Conservation (phyloP, 2,113 vertebrate species). For the Galemys pyrenaicus region DNA sequence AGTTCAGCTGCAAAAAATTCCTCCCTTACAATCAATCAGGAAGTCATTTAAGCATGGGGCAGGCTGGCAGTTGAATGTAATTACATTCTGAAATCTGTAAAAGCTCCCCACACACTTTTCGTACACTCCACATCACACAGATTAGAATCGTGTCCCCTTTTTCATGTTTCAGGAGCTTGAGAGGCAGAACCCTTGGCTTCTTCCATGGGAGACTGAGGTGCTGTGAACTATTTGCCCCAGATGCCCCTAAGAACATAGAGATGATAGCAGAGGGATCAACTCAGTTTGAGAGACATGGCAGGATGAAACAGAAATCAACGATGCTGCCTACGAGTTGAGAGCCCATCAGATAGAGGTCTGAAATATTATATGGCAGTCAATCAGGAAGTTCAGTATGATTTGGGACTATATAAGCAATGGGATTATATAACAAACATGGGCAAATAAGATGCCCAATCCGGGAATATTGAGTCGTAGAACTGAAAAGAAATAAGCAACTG, state of each 20-base stretch:
- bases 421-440: slow-evolving; percentile 64
- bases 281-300: slow-evolving; percentile 48
- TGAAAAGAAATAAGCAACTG: slow-evolving; percentile 66
- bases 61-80: neutral
- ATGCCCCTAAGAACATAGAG: slow-evolving; percentile 37
- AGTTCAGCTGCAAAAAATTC: slow-evolving; percentile 1
- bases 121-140: neutral
- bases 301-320: slow-evolving; percentile 44
- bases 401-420: slow-evolving; percentile 43
- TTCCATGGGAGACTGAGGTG: slow-evolving; percentile 42
- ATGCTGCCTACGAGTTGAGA: slow-evolving; percentile 48
- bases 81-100: slow-evolving; percentile 1
- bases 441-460: slow-evolving; percentile 58
- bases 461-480: slow-evolving; percentile 42
- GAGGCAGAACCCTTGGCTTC: slow-evolving; percentile 46
- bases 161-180: slow-evolving; percentile 8
- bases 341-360: slow-evolving; percentile 72
- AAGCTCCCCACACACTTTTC: neutral
- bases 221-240: slow-evolving; percentile 33
- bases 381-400: slow-evolving; percentile 59
- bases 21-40: neutral
- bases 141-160: neutral
- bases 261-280: slow-evolving; percentile 46
- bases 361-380: slow-evolving; percentile 64
- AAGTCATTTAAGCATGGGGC: neutral